A percentile compares a stretch with the other conserved stretches of the same genome.
phyloP scores from a whole-genome alignment of 2,113 vertebrate species.

The Phocoena phocoena region DNA sequence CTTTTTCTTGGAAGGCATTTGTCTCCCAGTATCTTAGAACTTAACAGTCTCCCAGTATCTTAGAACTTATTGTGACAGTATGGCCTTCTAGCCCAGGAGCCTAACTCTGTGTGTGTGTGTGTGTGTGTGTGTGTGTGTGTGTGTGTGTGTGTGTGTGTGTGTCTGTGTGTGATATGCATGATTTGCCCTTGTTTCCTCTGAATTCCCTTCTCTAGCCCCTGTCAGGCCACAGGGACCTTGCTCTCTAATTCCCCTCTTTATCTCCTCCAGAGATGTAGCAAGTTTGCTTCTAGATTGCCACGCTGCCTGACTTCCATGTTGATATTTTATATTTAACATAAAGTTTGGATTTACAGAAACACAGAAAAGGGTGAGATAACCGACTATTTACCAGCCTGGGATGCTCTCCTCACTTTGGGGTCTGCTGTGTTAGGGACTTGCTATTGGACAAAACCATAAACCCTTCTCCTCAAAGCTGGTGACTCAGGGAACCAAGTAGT shows the following conservation, averaged over 20 bases:
- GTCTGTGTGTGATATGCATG: no score
- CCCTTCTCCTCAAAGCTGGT: neutral
- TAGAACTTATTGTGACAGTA: neutral
- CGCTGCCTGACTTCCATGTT: neutral
- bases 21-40: neutral
- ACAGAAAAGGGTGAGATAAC: accelerated
- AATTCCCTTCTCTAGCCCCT: no score
- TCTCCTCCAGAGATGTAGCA: neutral
- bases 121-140: accelerated
- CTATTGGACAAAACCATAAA: neutral
- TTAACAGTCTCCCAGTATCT: neutral
- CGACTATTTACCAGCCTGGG: neutral
- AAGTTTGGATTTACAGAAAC: neutral
- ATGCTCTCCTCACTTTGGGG: accelerated
- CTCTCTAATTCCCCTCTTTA: no score
- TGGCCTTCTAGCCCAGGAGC: accelerated
- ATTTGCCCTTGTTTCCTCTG: neutral
- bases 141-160: accelerated
- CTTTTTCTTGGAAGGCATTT: neutral
- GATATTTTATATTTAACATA: neutral
- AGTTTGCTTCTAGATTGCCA: neutral
- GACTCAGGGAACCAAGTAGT: neutral
- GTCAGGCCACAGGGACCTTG: accelerated
- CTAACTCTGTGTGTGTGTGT: accelerated
- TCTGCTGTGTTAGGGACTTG: neutral